Evolutionary conservation across 2,113 vertebrate species (phyloP).

Genomic region (Prionailurus viverrinus): DNA sequence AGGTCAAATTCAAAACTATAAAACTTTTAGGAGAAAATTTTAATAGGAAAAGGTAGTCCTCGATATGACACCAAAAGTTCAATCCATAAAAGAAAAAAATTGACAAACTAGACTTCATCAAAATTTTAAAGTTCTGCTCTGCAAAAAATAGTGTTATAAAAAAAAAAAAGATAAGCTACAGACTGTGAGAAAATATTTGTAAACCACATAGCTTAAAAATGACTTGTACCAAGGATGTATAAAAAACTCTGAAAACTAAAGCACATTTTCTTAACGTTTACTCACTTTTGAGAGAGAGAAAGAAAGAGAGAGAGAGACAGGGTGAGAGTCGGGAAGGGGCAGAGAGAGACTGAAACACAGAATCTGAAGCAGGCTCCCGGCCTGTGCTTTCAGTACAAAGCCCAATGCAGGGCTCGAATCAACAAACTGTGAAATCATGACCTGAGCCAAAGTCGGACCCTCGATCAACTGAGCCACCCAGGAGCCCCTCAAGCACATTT

Average conservation of each 20-base stretch:
- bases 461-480: too few relatives aligned
- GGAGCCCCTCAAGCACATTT: too few relatives aligned
- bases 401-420: too few relatives aligned
- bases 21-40: slow-evolving; percentile 27
- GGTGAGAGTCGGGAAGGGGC: too few relatives aligned
- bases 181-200: background rate
- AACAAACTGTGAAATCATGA: too few relatives aligned
- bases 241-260: background rate
- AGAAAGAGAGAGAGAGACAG: too few relatives aligned
- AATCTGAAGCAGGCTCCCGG: too few relatives aligned
- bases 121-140: slow-evolving; percentile 8
- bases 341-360: too few relatives aligned
- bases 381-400: too few relatives aligned
- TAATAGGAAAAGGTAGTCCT: background rate
- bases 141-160: background rate
- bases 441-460: too few relatives aligned
- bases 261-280: background rate
- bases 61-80: background rate
- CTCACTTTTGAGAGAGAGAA: too few relatives aligned
- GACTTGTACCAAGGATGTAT: background rate
- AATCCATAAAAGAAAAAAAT: slow-evolving; percentile 6
- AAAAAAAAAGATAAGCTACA: background rate
- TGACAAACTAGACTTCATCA: slow-evolving; percentile 11
- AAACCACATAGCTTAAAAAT: background rate
- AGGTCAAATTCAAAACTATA: slow-evolving; percentile 37